These are phyloP conservation scores for Cirrhinus mrigala DNA, from an alignment of 2,797 vertebrate species.

Conservation along the genomic window DNA sequence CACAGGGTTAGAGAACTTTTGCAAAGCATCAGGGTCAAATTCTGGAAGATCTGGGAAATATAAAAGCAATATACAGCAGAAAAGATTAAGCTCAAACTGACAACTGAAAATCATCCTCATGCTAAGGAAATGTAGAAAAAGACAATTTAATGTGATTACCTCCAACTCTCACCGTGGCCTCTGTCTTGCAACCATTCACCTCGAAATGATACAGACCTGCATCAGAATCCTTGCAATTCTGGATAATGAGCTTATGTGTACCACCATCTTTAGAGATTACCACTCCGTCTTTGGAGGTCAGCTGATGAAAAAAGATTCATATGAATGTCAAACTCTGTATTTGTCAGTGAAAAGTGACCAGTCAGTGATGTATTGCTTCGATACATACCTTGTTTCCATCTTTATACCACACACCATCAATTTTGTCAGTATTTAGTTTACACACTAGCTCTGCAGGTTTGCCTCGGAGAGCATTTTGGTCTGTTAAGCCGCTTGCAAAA, in stretches of 20 bases:
- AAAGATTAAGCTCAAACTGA: background rate
- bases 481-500: constrained; percentile 81
- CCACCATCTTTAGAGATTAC: constrained; percentile 79
- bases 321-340: background rate
- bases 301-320: constrained; percentile 66
- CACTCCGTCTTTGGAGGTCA: constrained; percentile 77
- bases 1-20: constrained; percentile 76
- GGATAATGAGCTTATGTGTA: constrained; percentile 79
- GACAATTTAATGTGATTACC: constrained; percentile 68
- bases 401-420: constrained; percentile 85
- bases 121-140: background rate
- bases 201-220: constrained; percentile 87
- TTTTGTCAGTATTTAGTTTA: constrained; percentile 79
- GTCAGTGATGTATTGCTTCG: background rate
- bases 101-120: background rate
- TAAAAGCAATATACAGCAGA: background rate
- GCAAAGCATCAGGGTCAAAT: constrained; percentile 76
- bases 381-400: constrained; percentile 83
- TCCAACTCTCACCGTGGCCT: constrained; percentile 83
- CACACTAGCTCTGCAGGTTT: constrained; percentile 80
- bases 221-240: constrained; percentile 75
- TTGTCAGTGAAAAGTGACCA: background rate
- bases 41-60: constrained; percentile 82
- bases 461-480: constrained; percentile 74
- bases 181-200: constrained; percentile 83